phyloP scores from a whole-genome alignment of 2,888 invertebrate species.

The Ceramica pisi region DNA sequence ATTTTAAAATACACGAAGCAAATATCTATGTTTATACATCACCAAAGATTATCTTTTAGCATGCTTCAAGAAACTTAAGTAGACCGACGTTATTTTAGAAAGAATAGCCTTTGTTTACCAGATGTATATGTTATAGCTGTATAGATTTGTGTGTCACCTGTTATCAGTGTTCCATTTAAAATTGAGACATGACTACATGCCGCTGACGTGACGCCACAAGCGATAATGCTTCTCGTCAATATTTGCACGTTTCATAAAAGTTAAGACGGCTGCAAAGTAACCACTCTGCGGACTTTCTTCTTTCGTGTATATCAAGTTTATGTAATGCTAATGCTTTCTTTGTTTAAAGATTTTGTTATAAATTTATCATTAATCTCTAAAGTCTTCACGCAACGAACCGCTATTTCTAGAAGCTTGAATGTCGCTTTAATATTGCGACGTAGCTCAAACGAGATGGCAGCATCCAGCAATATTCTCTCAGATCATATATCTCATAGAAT shows the following conservation, averaged over 20 bases:
- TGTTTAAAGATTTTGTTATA: slow-evolving; percentile 52
- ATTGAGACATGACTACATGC: slow-evolving; percentile 60
- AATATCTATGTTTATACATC: neutral
- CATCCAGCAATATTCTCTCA: slow-evolving; percentile 57
- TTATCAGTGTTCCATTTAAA: slow-evolving; percentile 61
- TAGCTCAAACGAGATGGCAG: slow-evolving; percentile 51
- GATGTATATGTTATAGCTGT: slow-evolving; percentile 34
- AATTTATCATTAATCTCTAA: slow-evolving; percentile 38
- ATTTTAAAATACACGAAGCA: slow-evolving; percentile 32
- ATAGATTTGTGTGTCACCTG: slow-evolving; percentile 54
- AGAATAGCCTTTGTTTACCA: slow-evolving; percentile 24
- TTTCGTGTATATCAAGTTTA: slow-evolving; percentile 43
- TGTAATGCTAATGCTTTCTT: slow-evolving; percentile 54
- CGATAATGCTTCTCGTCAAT: slow-evolving; percentile 75
- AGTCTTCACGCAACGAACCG: slow-evolving; percentile 35
- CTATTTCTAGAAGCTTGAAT: slow-evolving; percentile 49
- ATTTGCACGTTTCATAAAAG: slow-evolving; percentile 74
- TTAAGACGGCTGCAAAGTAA: slow-evolving; percentile 60
- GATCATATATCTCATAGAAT: slow-evolving; percentile 59
- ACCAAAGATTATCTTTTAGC: slow-evolving; percentile 24
- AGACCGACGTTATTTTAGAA: slow-evolving; percentile 23
- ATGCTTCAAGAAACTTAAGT: slow-evolving; percentile 22
- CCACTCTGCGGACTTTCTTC: slow-evolving; percentile 40
- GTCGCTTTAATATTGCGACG: slow-evolving; percentile 49
- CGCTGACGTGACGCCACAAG: slow-evolving; percentile 56